Evolutionary conservation across 2,113 vertebrate species (phyloP).

Genomic region (Corythoichthys haematopterus): DNA sequence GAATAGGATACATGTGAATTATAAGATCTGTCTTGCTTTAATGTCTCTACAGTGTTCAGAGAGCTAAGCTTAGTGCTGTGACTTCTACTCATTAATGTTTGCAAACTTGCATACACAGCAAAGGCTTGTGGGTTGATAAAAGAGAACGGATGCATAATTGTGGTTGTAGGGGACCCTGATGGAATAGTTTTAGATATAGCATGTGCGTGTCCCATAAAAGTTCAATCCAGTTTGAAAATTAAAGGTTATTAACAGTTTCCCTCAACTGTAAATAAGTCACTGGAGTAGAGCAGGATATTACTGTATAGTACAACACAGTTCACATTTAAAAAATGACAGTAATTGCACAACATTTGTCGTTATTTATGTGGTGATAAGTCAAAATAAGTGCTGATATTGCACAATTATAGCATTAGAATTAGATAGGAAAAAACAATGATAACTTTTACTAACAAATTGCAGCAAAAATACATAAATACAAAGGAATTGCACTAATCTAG

Average conservation of each 20-base stretch:
- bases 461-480: no score
- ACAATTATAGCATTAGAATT: not conserved
- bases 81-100: constrained; percentile 29
- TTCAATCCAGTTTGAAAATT: not conserved
- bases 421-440: no score
- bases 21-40: constrained; percentile 8
- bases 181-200: not conserved
- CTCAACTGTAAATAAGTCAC: not conserved
- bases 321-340: not conserved
- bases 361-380: not conserved
- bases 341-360: not conserved
- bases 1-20: constrained; percentile 12
- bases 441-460: not conserved
- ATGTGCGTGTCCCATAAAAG: not conserved
- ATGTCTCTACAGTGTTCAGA: not conserved
- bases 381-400: not conserved
- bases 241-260: not conserved
- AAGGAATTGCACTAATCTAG: not conserved
- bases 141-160: constrained; percentile 19
- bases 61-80: constrained; percentile 46
- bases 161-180: not conserved
- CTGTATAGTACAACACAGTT: not conserved
- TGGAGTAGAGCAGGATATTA: not conserved
- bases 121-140: constrained; percentile 1
- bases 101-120: constrained; percentile 28